These are phyloP conservation scores for Lathamus discolor DNA, from an alignment of 2,113 vertebrate genomes.

Conservation along the genomic window DNA sequence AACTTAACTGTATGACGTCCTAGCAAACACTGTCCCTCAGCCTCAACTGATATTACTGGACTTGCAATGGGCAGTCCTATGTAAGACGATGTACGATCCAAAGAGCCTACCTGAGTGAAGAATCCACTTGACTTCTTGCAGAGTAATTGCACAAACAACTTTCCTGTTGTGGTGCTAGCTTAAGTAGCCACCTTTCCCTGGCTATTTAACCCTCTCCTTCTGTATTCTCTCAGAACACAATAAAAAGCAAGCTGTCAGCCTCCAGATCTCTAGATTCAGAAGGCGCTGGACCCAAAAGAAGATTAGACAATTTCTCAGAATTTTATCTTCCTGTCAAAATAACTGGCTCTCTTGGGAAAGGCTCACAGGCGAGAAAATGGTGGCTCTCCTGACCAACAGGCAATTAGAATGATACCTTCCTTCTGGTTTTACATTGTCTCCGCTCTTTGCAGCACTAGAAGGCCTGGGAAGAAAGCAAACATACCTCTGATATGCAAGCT, in stretches of 20 bases:
- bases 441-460: background rate
- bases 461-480: background rate
- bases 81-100: rapidly evolving
- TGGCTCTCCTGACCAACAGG: background rate
- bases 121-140: slow-evolving; percentile 6
- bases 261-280: background rate
- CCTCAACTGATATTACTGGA: background rate
- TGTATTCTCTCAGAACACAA: background rate
- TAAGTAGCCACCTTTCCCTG: background rate
- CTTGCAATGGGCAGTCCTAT: background rate
- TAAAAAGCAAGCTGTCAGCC: background rate
- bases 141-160: background rate
- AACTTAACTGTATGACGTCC: background rate
- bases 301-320: background rate
- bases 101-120: background rate
- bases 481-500: background rate
- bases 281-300: background rate
- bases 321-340: background rate
- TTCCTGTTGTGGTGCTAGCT: background rate
- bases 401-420: background rate
- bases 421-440: background rate
- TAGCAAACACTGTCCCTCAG: background rate
- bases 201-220: background rate
- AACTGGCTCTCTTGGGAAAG: background rate
- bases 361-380: background rate